These are phyloP conservation scores for Slavum lentiscoides DNA, from an alignment of 2,888 invertebrate species.

Conservation along the genomic window DNA sequence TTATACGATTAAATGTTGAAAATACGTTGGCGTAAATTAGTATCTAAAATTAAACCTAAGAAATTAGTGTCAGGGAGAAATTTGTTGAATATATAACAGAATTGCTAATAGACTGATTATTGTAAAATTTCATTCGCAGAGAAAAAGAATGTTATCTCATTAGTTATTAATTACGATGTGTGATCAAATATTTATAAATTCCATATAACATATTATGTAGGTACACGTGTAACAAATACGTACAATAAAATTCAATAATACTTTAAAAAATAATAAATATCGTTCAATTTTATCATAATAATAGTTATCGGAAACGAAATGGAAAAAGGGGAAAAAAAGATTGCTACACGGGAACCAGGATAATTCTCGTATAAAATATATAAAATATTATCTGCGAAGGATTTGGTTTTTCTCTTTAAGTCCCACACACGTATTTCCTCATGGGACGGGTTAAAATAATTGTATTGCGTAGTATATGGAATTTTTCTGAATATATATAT, in stretches of 20 bases:
- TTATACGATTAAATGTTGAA: too few relatives aligned
- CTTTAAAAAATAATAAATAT: background rate
- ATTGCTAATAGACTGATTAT: too few relatives aligned
- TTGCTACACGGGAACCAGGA: slow-evolving; percentile 4
- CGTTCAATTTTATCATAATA: background rate
- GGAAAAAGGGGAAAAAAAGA: background rate
- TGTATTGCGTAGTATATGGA: slow-evolving; percentile 1
- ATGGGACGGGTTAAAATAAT: slow-evolving; percentile 28
- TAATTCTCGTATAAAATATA: slow-evolving; percentile 2
- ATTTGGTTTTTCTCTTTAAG: background rate
- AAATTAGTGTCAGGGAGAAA: too few relatives aligned
- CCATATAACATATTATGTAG: too few relatives aligned
- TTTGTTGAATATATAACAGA: too few relatives aligned
- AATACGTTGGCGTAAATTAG: too few relatives aligned
- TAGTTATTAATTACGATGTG: too few relatives aligned
- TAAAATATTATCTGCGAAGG: background rate
- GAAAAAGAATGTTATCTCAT: too few relatives aligned
- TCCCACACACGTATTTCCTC: background rate
- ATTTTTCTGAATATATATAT: background rate
- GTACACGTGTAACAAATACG: too few relatives aligned
- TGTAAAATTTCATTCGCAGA: too few relatives aligned
- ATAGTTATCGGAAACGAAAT: background rate
- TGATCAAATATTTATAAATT: too few relatives aligned
- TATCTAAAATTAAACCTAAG: too few relatives aligned
- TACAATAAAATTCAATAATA: background rate